Base-by-base conservation (phyloP, 2,797 vertebrate genomes). In the Pseudotriccus pelzelni region DNA sequence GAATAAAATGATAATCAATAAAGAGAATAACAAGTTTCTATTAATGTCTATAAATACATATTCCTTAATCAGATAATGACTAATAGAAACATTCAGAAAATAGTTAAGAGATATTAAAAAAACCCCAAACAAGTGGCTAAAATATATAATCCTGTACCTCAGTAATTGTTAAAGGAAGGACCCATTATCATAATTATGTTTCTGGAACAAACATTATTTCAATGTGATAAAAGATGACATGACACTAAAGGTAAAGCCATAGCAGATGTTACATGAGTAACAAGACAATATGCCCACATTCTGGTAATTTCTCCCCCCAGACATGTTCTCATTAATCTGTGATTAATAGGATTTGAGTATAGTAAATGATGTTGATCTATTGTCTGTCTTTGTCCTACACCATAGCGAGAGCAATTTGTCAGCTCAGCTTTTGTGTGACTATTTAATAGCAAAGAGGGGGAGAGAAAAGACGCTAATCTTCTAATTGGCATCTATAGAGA, bases 251-350 rank as follows among this genome's bases (percentile, higher is more conserved):
- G 98, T 98, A 98, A 98, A 98, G 95, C 96, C 93, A 92, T 95
- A 97, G 96, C 98, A 98, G 98, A 97, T 98, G 98, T 97, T 98
- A 97, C 97, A 97, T 96, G 97, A 97, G 97, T 97, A 98, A 97
- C 97, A 98, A 98, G 97, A 96, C 97, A 98, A 97, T 97, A 97
- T 97, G 95, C 96, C 95, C 53, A 82, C 97, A 90, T 97, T 97
- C 96, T 98, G 97, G 96, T 97, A 98, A 98, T 98, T 98, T 98
- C 97, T 97, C 88, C 94, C 96, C 97, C 97, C 90, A 97, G 97
- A 98, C 97, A 97, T 98, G 97, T 97, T 98, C 98, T 98, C 98
- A 98, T 98, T 98, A 98, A 98, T 98, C 97, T 97, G 97, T 98
- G 97, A 98, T 98, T 98, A 98, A 98, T 98, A 98, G 97, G 98